Evolutionary conservation across 2,797 vertebrate genomes (phyloP), one percentile per base, ranked within the genome.

Genomic region (Acanthiza pusilla): DNA sequence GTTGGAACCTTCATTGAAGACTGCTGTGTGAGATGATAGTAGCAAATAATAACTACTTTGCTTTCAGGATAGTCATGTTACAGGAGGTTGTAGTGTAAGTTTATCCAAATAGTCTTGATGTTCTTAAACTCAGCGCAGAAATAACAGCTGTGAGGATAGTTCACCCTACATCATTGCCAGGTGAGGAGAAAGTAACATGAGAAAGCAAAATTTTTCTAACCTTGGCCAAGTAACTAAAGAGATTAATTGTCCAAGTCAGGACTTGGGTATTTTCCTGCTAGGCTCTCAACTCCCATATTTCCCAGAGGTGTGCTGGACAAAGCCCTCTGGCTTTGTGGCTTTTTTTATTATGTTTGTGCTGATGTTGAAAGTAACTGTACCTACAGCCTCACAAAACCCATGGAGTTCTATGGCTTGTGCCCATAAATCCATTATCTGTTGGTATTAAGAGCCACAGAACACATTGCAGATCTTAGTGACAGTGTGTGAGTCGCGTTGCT

Each of bases 401-500:
- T 20, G 1, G 23, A 80, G 6, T 72, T 47, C 57, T 67, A 12
- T 1, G 3, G 18, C 53, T 70, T 70, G 36, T 77, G 21, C 34
- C 48, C 2, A 1, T 79, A 71, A 71, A 60, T 94, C 14, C 21
- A 4, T 51, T 73, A 75, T n/a, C 14, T 58, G 4, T 9, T 42
- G 17, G 11, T 74, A 16, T 5, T 47, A 34, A 36, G 57, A 57
- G 66, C 30, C 48, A 25, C 34, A 38, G 27, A 55, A 21, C 20
- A 14, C 3, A 8, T 45, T 47, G 40, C 16, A 61, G 38, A 16
- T 63, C 42, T 34, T 38, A 79, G 25, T 38, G 47, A 11, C 29
- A 40, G 3, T 34, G 54, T 88, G 40, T 42, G 53, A 67, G 51
- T 0, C 2, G 10, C 1, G 0, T 9, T 55, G 50, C 18, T 70